These are phyloP conservation scores for Ammospiza maritima DNA, from an alignment of 2,797 vertebrate genomes.

Conservation along the genomic window DNA sequence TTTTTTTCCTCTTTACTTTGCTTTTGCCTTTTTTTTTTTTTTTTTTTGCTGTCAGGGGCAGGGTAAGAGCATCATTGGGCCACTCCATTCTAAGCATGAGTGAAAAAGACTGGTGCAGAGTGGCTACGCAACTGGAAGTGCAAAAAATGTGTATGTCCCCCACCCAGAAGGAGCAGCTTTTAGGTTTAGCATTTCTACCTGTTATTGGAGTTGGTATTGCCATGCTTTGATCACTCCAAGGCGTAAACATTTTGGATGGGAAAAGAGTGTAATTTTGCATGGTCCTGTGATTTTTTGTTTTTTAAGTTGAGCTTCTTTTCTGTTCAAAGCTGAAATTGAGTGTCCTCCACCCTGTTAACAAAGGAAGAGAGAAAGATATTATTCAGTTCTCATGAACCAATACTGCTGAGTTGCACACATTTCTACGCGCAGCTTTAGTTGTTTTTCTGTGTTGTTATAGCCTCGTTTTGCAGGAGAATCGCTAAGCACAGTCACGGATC, in stretches of 20 bases:
- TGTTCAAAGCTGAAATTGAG: constrained; percentile 18
- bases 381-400: neutral
- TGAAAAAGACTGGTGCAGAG: constrained; percentile 4
- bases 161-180: neutral
- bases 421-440: neutral
- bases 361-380: constrained; percentile 11
- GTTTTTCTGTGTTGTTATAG: constrained; percentile 38
- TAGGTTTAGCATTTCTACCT: constrained; percentile 10
- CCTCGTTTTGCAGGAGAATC: constrained; percentile 53
- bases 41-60: fast-evolving
- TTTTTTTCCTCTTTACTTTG: neutral
- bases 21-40: neutral
- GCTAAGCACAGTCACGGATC: constrained; percentile 26
- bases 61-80: neutral
- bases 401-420: constrained; percentile 42
- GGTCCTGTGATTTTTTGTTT: neutral
- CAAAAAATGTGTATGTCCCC: neutral
- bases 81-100: neutral
- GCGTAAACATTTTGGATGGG: neutral
- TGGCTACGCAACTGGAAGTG: neutral
- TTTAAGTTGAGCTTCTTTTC: neutral
- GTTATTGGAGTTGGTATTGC: neutral
- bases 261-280: neutral
- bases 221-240: neutral
- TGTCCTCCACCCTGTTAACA: constrained; percentile 42